Evolutionary conservation across 2,797 vertebrate genomes (phyloP).

Genomic region (Sebastes variabilis): DNA sequence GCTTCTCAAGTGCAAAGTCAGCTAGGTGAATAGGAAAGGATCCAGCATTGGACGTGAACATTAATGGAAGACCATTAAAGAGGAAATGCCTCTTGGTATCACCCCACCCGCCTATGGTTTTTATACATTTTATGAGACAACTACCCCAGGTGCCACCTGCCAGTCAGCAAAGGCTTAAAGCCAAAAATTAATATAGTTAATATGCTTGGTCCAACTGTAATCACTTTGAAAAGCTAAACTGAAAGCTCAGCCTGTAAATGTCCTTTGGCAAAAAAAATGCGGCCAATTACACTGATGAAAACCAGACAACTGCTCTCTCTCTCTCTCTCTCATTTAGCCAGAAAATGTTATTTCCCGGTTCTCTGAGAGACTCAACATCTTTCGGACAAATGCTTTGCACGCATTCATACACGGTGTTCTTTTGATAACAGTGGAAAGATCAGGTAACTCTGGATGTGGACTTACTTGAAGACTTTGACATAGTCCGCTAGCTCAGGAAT

Average conservation of each 20-base stretch:
- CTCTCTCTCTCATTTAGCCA: not conserved
- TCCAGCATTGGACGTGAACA: slow-evolving; percentile 36
- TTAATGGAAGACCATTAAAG: slow-evolving; percentile 57
- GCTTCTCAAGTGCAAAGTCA: slow-evolving; percentile 49
- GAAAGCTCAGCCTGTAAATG: slow-evolving; percentile 42
- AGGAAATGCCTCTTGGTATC: slow-evolving; percentile 55
- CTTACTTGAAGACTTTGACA: slow-evolving; percentile 99
- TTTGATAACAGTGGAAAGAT: slow-evolving; percentile 3
- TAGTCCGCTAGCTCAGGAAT: slow-evolving; percentile 99
- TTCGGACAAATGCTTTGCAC: slow-evolving; percentile 29
- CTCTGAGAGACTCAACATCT: slow-evolving; percentile 10
- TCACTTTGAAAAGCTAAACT: slow-evolving; percentile 38
- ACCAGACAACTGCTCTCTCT: slow-evolving; percentile 33
- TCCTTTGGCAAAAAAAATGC: slow-evolving; percentile 45
- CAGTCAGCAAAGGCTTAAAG: slow-evolving; percentile 65
- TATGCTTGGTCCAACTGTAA: slow-evolving; percentile 40
- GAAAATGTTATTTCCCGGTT: slow-evolving; percentile 19
- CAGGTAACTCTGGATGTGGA: slow-evolving; percentile 50
- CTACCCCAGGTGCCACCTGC: slow-evolving; percentile 45
- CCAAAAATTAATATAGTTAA: slow-evolving; percentile 57
- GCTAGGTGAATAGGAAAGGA: slow-evolving; percentile 40
- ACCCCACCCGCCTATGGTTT: slow-evolving; percentile 33
- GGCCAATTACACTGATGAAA: slow-evolving; percentile 32
- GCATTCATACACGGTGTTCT: not conserved
- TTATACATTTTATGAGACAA: slow-evolving; percentile 66